Base-by-base conservation (phyloP, 2,113 vertebrate species). In the Gasterosteus nipponicus region DNA sequence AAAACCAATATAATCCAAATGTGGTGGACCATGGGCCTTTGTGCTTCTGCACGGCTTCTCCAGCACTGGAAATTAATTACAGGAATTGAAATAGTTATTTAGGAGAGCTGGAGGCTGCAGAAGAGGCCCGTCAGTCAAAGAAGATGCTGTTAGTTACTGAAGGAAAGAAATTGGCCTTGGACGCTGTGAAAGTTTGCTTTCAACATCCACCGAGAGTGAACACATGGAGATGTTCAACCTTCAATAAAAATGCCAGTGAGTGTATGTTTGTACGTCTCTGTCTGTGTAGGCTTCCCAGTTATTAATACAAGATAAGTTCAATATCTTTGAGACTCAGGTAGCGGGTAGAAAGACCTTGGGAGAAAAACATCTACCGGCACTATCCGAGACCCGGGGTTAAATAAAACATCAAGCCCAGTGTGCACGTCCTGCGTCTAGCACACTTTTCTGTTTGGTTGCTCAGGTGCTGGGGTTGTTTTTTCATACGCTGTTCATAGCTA, bases 31-130 rank as follows among this genome's bases (percentile, higher is more conserved):
- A 15, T 35, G 58, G 64, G 59, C 35, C 63, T 10, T 16, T 22
- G 66, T 49, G 54, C 74, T 75, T 78, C 76, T 51, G 72, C 26
- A 0, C 47, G 57, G 73, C 49, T 78, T 72, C 66, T 72, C 56
- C 38, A 77, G 87, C 74, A 29, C 73, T 10, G 56, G 54, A 86
- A 86, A 86, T 84, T 78, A 88, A 91, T 91, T 83, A 84, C 72
- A 85, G 41, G 77, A 84, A 87, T 78, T 85, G 69, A 87, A 87
- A 83, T 16, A 31, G 78, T 82, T 89, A 84, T 89, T 87, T 87
- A 80, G 86, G 66, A 80, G 56, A 44, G 57, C 85, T 80, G 0
- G 10, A 69, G 86, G 83, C 76, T 58, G 67, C 15, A n/a, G 73
- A 68, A 35, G 16, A 80, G 62, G 73, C 54, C 22, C 18, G 44